These are phyloP conservation scores for Eremophila alpestris DNA, from an alignment of 2,797 vertebrate species.

Conservation along the genomic window DNA sequence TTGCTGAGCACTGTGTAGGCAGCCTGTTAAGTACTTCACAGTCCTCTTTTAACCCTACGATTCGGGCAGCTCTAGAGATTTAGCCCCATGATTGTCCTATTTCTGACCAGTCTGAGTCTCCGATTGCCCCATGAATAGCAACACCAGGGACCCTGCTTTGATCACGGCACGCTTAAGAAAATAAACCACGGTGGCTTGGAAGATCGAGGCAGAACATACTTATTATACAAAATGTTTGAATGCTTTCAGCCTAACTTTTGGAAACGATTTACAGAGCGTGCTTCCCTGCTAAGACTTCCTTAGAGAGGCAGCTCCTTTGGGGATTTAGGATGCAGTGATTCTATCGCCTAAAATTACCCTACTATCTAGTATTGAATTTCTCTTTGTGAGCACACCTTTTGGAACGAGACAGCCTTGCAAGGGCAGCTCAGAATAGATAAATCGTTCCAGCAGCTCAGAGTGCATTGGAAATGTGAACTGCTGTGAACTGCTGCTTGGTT, in stretches of 20 bases:
- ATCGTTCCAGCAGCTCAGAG: background rate
- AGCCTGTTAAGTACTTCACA: background rate
- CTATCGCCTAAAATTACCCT: background rate
- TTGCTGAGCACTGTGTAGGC: slow-evolving; percentile 24
- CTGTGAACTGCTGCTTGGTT: slow-evolving; percentile 14
- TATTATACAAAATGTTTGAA: background rate
- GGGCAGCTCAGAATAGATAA: background rate
- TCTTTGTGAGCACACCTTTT: slow-evolving; percentile 12
- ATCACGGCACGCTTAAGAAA: background rate
- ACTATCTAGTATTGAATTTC: background rate
- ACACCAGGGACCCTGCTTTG: background rate
- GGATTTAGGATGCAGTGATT: background rate
- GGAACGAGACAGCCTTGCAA: background rate
- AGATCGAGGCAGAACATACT: background rate
- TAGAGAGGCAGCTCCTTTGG: background rate
- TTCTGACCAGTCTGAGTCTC: slow-evolving; percentile 1
- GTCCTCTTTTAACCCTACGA: slow-evolving; percentile 10
- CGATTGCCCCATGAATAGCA: background rate
- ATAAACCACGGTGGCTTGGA: slow-evolving; percentile 13
- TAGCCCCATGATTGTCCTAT: background rate
- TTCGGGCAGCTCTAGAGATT: background rate
- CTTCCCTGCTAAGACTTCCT: background rate
- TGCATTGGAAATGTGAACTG: background rate
- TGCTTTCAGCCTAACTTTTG: slow-evolving; percentile 1
- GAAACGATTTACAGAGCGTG: background rate